These are phyloP conservation scores for Heteromyza rotundicornis DNA, from an alignment of 2,888 invertebrate species.

Conservation along the genomic window DNA sequence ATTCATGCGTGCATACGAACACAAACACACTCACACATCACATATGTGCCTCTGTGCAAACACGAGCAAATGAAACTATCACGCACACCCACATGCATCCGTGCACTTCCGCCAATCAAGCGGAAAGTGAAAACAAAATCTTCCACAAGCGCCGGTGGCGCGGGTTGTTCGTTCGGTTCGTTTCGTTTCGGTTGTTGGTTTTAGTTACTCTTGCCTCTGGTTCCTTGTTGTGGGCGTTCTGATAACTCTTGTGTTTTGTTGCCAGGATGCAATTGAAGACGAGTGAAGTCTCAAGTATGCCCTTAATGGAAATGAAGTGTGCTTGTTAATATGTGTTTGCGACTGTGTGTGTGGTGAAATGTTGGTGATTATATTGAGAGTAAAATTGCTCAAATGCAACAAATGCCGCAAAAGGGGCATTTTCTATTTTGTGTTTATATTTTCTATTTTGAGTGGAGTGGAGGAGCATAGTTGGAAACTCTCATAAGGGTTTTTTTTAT, in stretches of 20 bases:
- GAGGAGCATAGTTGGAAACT: no score
- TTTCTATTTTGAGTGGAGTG: no score
- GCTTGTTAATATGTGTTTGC: background rate
- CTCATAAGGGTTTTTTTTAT: no score
- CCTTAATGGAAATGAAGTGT: conserved; percentile 21
- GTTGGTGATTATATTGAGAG: background rate
- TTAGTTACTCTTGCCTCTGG: conserved; percentile 11
- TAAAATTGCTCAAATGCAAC: background rate
- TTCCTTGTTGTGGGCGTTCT: conserved; percentile 38
- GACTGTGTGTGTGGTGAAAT: background rate
- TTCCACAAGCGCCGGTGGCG: conserved; percentile 53
- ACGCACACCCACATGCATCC: background rate
- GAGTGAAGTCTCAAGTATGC: conserved; percentile 19
- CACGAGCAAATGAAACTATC: background rate
- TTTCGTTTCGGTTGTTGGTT: no score
- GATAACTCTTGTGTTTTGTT: conserved; percentile 12
- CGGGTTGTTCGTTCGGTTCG: no score
- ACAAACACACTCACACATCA: no score
- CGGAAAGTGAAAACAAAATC: conserved; percentile 53
- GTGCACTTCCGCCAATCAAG: conserved; percentile 35
- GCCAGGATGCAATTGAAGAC: background rate
- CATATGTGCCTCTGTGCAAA: no score
- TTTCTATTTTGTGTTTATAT: no score
- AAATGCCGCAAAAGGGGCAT: background rate
- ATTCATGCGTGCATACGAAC: no score